Evolutionary conservation across 1,140 invertebrate genomes (phyloP).

Genomic region (Pachyrhynchus sulphureomaculatus): DNA sequence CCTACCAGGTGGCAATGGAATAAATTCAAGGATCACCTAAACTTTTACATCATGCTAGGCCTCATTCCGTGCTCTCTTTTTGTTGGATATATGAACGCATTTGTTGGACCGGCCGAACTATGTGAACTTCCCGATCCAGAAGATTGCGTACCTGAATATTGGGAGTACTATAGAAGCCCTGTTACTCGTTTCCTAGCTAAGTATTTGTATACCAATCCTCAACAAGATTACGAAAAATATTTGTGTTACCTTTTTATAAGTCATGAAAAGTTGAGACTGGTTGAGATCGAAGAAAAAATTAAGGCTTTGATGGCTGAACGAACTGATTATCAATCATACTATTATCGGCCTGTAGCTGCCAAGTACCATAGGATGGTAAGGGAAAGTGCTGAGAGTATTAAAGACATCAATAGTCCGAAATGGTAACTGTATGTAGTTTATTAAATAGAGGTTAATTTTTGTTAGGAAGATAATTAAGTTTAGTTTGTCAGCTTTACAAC

Average conservation of each 20-base stretch:
- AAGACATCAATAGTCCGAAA: constrained; percentile 35
- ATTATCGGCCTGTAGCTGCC: constrained; percentile 68
- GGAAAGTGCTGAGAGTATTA: constrained; percentile 59
- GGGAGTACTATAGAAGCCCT: constrained; percentile 83
- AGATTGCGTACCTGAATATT: constrained; percentile 78
- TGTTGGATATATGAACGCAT: constrained; percentile 72
- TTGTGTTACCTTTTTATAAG: constrained; percentile 70
- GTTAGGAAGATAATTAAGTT: too few relatives aligned
- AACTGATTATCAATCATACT: constrained; percentile 83
- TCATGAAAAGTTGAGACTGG: constrained; percentile 64
- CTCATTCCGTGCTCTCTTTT: constrained; percentile 69
- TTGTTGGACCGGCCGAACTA: constrained; percentile 81
- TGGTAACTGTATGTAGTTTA: too few relatives aligned
- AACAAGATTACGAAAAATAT: constrained; percentile 83
- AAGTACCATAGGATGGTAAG: constrained; percentile 68
- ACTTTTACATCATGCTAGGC: constrained; percentile 79
- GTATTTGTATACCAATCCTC: constrained; percentile 62
- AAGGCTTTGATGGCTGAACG: constrained; percentile 70
- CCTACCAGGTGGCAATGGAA: constrained; percentile 69
- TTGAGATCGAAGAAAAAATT: constrained; percentile 66
- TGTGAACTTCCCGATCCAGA: constrained; percentile 80
- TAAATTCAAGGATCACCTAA: constrained; percentile 81
- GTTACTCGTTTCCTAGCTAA: constrained; percentile 77
- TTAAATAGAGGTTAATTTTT: too few relatives aligned
- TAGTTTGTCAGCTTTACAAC: too few relatives aligned